Conservation (phyloP, 2,113 vertebrate genomes). For the Donacobius atricapilla region DNA sequence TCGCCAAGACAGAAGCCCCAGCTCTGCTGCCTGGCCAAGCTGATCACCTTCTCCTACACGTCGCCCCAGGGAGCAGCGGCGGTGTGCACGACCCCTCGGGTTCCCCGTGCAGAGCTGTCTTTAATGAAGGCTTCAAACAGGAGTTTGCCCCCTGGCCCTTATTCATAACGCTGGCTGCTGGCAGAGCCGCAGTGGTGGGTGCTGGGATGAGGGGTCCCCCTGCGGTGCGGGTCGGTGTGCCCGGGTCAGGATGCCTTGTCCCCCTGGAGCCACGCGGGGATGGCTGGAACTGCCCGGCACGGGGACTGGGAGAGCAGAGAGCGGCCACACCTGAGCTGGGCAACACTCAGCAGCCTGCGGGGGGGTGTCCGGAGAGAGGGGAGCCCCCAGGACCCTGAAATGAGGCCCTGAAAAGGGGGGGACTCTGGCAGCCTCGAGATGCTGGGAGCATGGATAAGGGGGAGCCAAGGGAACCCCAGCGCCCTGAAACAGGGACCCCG, state of each 20-base stretch:
- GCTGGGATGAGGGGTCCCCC: not conserved
- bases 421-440: not conserved
- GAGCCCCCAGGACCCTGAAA: not conserved
- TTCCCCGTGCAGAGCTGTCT: too few species aligned
- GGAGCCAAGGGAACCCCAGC: not conserved
- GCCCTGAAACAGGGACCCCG: not conserved
- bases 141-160: too few species aligned
- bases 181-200: rapidly evolving
- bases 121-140: too few species aligned
- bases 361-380: too few species aligned
- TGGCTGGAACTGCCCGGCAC: rapidly evolving
- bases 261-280: not conserved
- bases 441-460: not conserved
- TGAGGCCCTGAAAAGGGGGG: rapidly evolving
- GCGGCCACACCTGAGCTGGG: not conserved
- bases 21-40: too few species aligned
- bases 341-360: not conserved
- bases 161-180: not conserved
- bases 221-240: rapidly evolving
- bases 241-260: not conserved
- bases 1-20: too few species aligned
- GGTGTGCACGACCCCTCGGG: too few species aligned
- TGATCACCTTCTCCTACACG: too few species aligned
- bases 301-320: not conserved
- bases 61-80: too few species aligned